Evolutionary conservation across 2,888 invertebrate species (phyloP), one percentile per base, ranked within the genome.

Genomic region (Malachius bipustulatus): DNA sequence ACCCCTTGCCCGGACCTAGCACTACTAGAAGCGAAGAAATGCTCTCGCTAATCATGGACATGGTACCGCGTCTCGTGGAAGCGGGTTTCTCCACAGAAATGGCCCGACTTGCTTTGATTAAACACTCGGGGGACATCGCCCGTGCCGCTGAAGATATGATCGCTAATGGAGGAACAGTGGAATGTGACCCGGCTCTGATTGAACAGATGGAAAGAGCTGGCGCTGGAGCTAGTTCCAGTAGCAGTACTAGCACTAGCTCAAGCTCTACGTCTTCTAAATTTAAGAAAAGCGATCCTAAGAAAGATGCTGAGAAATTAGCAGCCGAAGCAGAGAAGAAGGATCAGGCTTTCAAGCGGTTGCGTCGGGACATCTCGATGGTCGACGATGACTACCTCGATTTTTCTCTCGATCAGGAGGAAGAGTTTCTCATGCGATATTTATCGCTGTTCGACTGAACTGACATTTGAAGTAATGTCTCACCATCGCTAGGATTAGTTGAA

Each of bases 351-450:
- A 57, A 67, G 8, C 65, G 81, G 1, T 65, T 82, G 15, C 61
- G 70, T 2, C 66, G 71, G 2, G 75, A 76, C 42, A 63, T 70
- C 26, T 58, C 64, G 3, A 58, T 61, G 28, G 61, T 65, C 0
- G 82, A 81, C 26, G 79, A 82, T 46, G 83, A 82, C 44, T 77
- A 85, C 52, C 64, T 85, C 36, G 81, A 84, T 61, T 62, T 82
- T 11, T 69, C 75, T 0, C 65, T 85, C 11, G 59, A 67, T 1
- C 76, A 80, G 41, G 85, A 87, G 55, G 75, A 77, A 48, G 62
- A 70, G 19, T 75, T 79, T 50, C 65, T 82, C 2, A 66, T 60
- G 10, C 75, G 77, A 54, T 82, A 82, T 59, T 71, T 74, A 55
- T 66, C 69, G 0, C 58, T 79, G 31, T 62, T 79, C 14, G 49